phyloP scores from a whole-genome alignment of 2,888 invertebrate species.

The Sarcophaga subvicina region DNA sequence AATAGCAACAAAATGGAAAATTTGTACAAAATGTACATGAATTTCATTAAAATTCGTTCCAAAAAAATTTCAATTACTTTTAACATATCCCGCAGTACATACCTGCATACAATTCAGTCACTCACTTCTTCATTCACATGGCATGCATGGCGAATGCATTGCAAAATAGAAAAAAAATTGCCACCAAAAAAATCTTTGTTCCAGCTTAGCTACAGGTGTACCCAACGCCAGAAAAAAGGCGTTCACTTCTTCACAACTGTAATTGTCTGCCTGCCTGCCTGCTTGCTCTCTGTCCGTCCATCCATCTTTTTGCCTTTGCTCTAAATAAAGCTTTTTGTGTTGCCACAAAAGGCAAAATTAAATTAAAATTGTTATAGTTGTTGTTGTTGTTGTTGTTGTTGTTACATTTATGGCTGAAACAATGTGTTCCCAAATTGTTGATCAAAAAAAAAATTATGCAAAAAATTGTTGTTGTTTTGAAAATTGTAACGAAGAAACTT shows the following conservation, averaged over 20 bases:
- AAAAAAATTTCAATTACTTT: slow-evolving; percentile 42
- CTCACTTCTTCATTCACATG: slow-evolving; percentile 14
- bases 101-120: slow-evolving; percentile 25
- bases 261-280: not conserved
- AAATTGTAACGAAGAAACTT: slow-evolving; percentile 55
- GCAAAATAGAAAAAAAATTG: not conserved
- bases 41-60: slow-evolving; percentile 35
- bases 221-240: slow-evolving; percentile 56
- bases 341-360: slow-evolving; percentile 42
- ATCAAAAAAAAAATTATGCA: not conserved
- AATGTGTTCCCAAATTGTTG: slow-evolving; percentile 49
- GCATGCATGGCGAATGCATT: slow-evolving; percentile 15
- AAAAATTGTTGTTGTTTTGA: slow-evolving; percentile 43
- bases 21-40: not conserved
- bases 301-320: not conserved
- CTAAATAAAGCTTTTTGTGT: slow-evolving; percentile 37
- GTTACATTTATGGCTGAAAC: slow-evolving; percentile 30
- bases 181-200: not conserved
- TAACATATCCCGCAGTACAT: slow-evolving; percentile 10
- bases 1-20: not conserved
- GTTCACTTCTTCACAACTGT: slow-evolving; percentile 58
- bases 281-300: not conserved
- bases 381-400: slow-evolving; percentile 10
- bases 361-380: slow-evolving; percentile 27
- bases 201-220: slow-evolving; percentile 57